Base-by-base conservation (phyloP, 2,888 invertebrate species). In the Phengaris arion region DNA sequence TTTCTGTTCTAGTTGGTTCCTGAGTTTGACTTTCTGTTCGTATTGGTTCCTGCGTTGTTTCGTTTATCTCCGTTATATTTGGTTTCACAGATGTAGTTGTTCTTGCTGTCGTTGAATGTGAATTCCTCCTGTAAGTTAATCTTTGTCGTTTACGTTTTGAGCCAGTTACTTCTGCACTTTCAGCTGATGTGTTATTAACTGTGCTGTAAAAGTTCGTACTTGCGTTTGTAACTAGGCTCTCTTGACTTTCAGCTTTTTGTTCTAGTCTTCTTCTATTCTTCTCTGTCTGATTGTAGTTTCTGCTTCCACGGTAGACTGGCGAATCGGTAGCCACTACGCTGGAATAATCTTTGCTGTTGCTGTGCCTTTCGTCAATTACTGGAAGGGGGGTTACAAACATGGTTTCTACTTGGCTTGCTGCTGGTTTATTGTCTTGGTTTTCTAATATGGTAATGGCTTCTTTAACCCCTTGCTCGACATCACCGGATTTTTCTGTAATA, bases 371-470 rank as follows among this genome's bases (percentile, higher is more conserved):
- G 74, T 92, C 91, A 46, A 92, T 82, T 3, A 87, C 76, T 9
- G 92, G 87, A 74, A 85, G 86, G 0, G 93, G 89, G 2, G 92
- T 92, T 2, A 93, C 81, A 15, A 90, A 75, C 55, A 70, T 55
- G 48, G 55, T 84, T 81, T 89, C 87, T 9, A 92, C 76, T 74
- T 83, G 85, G 51, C 81, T 83, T 45, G 77, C 77, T 45, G 77
- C 77, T 51, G 83, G 81, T 77, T 84, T 81, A 45, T 78, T 81
- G 74, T 92, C 85, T 81, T 91, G 91, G 78, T 90, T 91, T 82
- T 90, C 89, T 75, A 93, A 81, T 54, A 93, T 91, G 6, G 90
- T 83, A 77, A 93, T 92, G 54, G 93, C 93, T 81, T 92, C 90
- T 85, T 92, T 92, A 4, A 93, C 85, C 15, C 92, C 92, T 46